phyloP scores from a whole-genome alignment of 2,888 invertebrate species.

The Calliopum simillimum region DNA sequence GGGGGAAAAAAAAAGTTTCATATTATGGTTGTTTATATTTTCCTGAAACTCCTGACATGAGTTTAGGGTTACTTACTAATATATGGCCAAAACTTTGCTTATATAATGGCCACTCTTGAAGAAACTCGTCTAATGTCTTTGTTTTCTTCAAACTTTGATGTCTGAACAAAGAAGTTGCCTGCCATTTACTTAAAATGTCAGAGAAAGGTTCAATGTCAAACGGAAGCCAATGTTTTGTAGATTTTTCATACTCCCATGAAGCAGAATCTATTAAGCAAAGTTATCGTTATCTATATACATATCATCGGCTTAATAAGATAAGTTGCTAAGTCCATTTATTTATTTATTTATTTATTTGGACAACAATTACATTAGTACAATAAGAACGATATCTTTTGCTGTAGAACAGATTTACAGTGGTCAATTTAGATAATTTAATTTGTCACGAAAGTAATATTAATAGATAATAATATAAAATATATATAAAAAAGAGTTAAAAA shows the following conservation, averaged over 20 bases:
- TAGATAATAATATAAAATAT: too few relatives aligned
- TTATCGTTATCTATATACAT: background rate
- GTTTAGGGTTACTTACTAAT: background rate
- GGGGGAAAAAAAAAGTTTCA: too few relatives aligned
- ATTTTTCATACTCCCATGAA: too few relatives aligned
- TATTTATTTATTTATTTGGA: background rate
- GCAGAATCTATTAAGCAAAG: background rate
- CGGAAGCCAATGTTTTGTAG: background rate
- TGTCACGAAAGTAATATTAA: too few relatives aligned
- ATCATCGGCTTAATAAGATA: too few relatives aligned
- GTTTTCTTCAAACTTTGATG: background rate
- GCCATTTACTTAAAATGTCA: background rate
- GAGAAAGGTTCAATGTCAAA: slow-evolving; percentile 3
- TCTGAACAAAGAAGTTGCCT: background rate
- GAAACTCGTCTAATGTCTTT: background rate
- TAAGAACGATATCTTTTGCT: too few relatives aligned
- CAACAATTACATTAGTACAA: too few relatives aligned
- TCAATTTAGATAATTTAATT: too few relatives aligned
- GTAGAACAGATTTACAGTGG: too few relatives aligned
- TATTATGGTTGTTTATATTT: too few relatives aligned
- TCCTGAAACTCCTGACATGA: too few relatives aligned
- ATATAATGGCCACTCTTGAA: background rate
- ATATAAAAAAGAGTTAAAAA: too few relatives aligned
- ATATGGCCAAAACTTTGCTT: background rate
- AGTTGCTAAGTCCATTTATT: background rate